Base-by-base conservation (phyloP, 2,888 invertebrate genomes). In the Cancer borealis region DNA sequence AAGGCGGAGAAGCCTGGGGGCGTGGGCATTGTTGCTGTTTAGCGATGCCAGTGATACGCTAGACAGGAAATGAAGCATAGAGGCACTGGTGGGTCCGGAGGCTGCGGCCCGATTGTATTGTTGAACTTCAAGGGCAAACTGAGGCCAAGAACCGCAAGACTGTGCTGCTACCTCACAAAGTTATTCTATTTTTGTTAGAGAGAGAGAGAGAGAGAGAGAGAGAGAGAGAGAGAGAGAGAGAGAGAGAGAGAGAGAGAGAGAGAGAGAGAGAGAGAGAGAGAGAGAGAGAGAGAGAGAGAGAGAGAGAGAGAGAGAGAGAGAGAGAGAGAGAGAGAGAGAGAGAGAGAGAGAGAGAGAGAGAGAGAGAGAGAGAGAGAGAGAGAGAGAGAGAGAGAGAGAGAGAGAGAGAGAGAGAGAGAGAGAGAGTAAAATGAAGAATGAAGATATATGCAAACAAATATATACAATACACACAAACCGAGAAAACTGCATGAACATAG, bases 271-370 rank as follows among this genome's bases (percentile, higher is more conserved):
- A 91, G 91, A 73, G 45, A 73, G 91, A 73, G 45, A 91, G 91
- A 73, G 66, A 73, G 73, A 73, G 66, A 91, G 91, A 54, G 89
- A 90, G 89, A 54, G 54, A 90, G 89, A 87, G 87, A 87, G 87
- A 87, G 87, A 87, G 87, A 87, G 87, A 87, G 87, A 87, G 87
- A 87, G 87, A 39, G 39, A 87, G 87, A 87, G 39, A 87, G 87
- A 87, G 39, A 87, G 87, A 87, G 39, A 87, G 87, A 87, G 39
- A 87, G 87, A 87, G 39, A 87, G 87, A 87, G 39, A 30, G 87
- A 87, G 30, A 87, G 87, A 87, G 8, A 87, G 39, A 87, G 45
- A 30, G 39, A 45, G 39, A 87, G 87, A 45, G 84, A 30, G 84
- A 87, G 39, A 45, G 45, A 46, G 89, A 21, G 47, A 46, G 89